Percentiles rank a stretch among this genome's conserved stretches.
Evolutionary conservation across 2,888 invertebrate species (phyloP).

Genomic region (Acanthosepion pharaonis): DNA sequence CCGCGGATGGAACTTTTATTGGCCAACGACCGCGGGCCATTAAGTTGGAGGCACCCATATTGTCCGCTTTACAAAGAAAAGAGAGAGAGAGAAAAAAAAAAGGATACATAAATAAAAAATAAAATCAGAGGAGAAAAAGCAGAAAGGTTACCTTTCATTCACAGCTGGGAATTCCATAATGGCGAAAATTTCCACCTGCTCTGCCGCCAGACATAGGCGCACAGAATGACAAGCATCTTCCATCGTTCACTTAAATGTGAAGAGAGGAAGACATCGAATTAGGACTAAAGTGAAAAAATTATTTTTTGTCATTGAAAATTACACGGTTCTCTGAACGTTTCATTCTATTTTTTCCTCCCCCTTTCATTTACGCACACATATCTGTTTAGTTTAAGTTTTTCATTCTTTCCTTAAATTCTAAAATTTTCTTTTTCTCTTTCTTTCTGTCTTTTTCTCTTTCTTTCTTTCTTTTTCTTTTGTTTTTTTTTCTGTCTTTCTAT

Average conservation of each 20-base stretch:
- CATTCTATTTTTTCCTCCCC: background rate
- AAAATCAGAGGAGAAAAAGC: background rate
- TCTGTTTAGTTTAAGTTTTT: too few species aligned
- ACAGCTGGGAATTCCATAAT: background rate
- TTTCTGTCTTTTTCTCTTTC: too few species aligned
- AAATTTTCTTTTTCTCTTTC: too few species aligned
- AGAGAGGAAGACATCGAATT: background rate
- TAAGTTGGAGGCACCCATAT: background rate
- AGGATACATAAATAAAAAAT: too few species aligned
- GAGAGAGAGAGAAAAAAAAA: background rate
- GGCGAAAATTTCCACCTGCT: background rate
- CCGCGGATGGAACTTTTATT: background rate
- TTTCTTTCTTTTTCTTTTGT: too few species aligned
- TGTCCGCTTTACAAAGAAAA: background rate
- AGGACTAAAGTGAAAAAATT: background rate
- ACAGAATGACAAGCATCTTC: background rate
- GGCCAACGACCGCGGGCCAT: background rate
- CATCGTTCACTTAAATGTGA: background rate
- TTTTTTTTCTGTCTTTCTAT: too few species aligned
- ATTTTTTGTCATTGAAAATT: background rate
- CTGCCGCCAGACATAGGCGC: background rate
- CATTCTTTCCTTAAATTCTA: too few species aligned
- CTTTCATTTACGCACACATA: background rate
- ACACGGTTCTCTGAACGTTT: background rate
- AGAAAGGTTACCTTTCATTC: background rate